Evolutionary conservation across 1,140 invertebrate species (phyloP).

Genomic region (Tetramorium parvispinum): DNA sequence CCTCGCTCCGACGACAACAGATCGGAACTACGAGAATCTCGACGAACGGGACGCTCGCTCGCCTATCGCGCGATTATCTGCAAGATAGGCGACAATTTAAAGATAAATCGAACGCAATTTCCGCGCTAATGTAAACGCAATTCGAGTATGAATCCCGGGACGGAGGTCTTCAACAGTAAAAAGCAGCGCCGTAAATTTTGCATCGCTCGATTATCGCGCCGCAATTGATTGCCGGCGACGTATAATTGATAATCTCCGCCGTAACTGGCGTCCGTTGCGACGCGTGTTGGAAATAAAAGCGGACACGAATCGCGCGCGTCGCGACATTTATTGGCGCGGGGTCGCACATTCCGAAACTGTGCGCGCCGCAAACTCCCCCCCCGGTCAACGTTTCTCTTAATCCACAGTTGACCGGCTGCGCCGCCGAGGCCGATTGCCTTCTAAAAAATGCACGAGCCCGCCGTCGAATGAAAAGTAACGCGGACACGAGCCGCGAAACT

Average conservation of each 20-base stretch:
- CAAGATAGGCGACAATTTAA: background rate
- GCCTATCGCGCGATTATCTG: too few species aligned
- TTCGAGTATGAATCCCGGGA: background rate
- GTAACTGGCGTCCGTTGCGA: background rate
- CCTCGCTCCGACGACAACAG: background rate
- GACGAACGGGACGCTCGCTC: background rate
- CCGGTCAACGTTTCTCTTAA: slow-evolving; percentile 6
- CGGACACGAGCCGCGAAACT: background rate
- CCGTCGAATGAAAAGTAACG: slow-evolving; percentile 19
- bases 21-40: background rate
- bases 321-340: background rate
- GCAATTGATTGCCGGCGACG: slow-evolving; percentile 14
- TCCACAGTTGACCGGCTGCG: slow-evolving; percentile 3
- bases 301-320: background rate
- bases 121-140: background rate
- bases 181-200: background rate
- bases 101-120: background rate
- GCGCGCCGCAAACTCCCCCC: background rate
- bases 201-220: background rate
- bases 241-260: background rate
- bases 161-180: background rate
- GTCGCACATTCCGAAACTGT: background rate
- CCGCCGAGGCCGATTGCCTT: background rate
- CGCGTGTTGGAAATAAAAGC: background rate
- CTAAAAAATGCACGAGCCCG: slow-evolving; percentile 54